A percentile compares a stretch with the other conserved stretches of the same genome.
These are phyloP conservation scores for Myopa tessellatipennis DNA, from an alignment of 2,888 invertebrate species.

Conservation along the genomic window DNA sequence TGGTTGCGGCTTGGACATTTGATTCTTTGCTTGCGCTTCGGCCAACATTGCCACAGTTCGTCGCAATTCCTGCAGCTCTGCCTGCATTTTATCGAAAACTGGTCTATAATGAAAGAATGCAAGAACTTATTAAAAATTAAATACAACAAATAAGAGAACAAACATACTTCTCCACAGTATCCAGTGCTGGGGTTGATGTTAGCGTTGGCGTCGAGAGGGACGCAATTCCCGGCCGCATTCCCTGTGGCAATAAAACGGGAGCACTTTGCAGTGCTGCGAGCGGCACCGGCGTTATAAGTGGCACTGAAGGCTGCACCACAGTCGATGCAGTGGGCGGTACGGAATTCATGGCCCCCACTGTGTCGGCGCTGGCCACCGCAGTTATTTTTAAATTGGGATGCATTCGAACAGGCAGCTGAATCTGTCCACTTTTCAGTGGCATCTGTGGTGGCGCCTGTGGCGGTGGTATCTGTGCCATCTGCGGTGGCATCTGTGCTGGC, in stretches of 20 bases:
- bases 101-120: conserved; percentile 32
- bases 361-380: conserved; percentile 53
- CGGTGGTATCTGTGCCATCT: neutral
- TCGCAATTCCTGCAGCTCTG: conserved; percentile 56
- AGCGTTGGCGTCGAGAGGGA: neutral
- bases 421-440: conserved; percentile 30
- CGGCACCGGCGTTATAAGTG: conserved; percentile 49
- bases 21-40: conserved; percentile 49
- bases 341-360: conserved; percentile 28
- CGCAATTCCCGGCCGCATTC: neutral
- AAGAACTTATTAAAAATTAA: neutral
- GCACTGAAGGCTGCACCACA: conserved; percentile 27
- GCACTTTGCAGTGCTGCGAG: conserved; percentile 46
- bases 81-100: conserved; percentile 56
- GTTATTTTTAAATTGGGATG: conserved; percentile 57
- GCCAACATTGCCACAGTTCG: conserved; percentile 58
- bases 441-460: neutral
- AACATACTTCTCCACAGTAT: conserved; percentile 43
- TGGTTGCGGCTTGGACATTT: conserved; percentile 12
- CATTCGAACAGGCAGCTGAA: conserved; percentile 50
- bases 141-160: conserved; percentile 14
- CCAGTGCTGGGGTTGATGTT: neutral
- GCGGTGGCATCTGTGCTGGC: neutral
- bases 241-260: neutral
- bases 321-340: neutral